Percentiles rank a stretch among this genome's conserved stretches.
phyloP scores from a whole-genome alignment of 2,797 vertebrate species.

The Spinus olivaceus region DNA sequence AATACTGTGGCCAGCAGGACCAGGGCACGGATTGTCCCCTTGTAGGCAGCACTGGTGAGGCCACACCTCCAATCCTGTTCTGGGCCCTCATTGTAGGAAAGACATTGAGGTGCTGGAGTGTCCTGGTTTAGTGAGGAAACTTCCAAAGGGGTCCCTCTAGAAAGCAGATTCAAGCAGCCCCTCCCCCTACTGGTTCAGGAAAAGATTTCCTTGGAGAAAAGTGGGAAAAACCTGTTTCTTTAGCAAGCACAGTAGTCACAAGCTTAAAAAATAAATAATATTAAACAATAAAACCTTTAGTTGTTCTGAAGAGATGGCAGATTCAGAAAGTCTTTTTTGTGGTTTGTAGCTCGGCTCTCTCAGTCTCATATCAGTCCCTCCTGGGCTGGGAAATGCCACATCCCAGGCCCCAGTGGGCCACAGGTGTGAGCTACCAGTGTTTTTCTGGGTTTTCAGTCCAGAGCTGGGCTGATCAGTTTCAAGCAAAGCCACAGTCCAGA shows the following conservation, averaged over 20 bases:
- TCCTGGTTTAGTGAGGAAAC: background rate
- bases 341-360: background rate
- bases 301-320: background rate
- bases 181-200: background rate
- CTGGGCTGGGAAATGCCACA: background rate
- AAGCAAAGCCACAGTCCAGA: background rate
- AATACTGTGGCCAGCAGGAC: background rate
- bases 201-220: background rate
- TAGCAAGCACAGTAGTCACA: background rate
- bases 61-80: fast-evolving
- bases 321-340: background rate
- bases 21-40: background rate
- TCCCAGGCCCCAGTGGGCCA: background rate
- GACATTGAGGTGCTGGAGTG: background rate
- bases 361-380: background rate
- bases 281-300: background rate
- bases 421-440: background rate
- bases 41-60: background rate
- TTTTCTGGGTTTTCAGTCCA: background rate
- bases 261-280: background rate
- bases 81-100: background rate
- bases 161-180: background rate
- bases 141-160: background rate
- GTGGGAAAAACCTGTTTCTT: background rate
- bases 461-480: background rate